Conservation (phyloP, 2,797 vertebrate genomes). For the Spinibarbus caldwelli region DNA sequence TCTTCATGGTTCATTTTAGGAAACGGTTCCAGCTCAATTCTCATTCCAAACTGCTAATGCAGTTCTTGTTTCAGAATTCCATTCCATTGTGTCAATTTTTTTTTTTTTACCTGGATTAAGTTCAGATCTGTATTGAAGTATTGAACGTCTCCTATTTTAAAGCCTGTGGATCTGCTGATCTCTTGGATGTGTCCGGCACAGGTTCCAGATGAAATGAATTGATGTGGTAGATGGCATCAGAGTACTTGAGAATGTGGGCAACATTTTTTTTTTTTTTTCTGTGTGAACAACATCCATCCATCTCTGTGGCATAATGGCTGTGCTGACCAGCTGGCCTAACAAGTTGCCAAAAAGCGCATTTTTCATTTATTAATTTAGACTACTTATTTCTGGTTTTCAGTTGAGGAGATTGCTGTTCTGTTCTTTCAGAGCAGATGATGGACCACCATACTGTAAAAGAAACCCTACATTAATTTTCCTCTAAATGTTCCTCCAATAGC, state of each 20-base stretch:
- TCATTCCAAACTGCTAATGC: conserved; percentile 10
- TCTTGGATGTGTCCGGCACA: not conserved
- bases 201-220: not conserved
- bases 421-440: too few relatives aligned
- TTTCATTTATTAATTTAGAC: not conserved
- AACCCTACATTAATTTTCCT: not conserved
- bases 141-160: not conserved
- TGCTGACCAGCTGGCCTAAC: conserved; percentile 6
- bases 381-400: not conserved
- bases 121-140: not conserved
- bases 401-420: not conserved
- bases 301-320: not conserved
- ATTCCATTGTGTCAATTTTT: not conserved
- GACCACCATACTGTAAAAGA: not conserved
- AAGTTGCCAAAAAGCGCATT: not conserved
- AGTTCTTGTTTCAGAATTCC: not conserved
- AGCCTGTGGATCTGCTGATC: not conserved
- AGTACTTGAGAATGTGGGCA: not conserved
- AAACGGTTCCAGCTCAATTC: not conserved
- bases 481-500: not conserved
- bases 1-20: not conserved
- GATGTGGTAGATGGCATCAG: not conserved
- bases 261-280: not conserved
- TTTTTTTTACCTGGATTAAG: not conserved
- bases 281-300: conserved; percentile 11